Evolutionary conservation across 1,140 invertebrate species (phyloP), one percentile per base, ranked within the genome.

Genomic region (Phthorimaea operculella): DNA sequence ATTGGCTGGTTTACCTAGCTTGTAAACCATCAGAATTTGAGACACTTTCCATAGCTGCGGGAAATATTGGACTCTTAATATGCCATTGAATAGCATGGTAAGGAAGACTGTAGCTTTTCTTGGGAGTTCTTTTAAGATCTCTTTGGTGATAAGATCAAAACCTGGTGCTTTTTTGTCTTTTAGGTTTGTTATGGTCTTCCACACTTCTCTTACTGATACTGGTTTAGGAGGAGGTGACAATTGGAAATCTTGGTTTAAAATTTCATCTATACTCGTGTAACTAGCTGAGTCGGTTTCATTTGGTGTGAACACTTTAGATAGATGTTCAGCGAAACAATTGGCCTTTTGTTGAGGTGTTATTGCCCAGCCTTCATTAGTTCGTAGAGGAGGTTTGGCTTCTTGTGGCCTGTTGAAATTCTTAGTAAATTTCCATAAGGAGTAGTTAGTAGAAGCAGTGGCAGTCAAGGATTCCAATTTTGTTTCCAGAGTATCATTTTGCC

Each of bases 371-470:
- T 3, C 15, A 10, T 18, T 28, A 28, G 12, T 28, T 33, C 14
- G 28, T 21, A 50, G 8, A 10, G 48, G 48, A 28, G 17, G 21
- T 18, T 50, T 50, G 17, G 12, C 48, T 33, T 28, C 48, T 15
- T 28, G 17, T 21, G 48, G 48, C 28, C 48, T 50, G n/a, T 50
- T 33, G 11, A 28, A 33, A 12, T 10, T 33, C 4, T 50, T 50
- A 4, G 48, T 50, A 50, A 50, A 50, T 33, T 50, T 50, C 48
- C 48, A 50, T 11, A 50, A 18, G 11, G 48, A 50, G 48, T 50
- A 50, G 18, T 50, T 33, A 11, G 17, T 50, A 2, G 48, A 50
- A n/a, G 48, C 48, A 28, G 48, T 50, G 10, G 48, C 48, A 28
- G 48, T 14, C 3, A 50, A 18, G 10, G 48, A 50, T 10, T 50